Conservation (phyloP, 2,797 vertebrate genomes). For the Esox lucius region DNA sequence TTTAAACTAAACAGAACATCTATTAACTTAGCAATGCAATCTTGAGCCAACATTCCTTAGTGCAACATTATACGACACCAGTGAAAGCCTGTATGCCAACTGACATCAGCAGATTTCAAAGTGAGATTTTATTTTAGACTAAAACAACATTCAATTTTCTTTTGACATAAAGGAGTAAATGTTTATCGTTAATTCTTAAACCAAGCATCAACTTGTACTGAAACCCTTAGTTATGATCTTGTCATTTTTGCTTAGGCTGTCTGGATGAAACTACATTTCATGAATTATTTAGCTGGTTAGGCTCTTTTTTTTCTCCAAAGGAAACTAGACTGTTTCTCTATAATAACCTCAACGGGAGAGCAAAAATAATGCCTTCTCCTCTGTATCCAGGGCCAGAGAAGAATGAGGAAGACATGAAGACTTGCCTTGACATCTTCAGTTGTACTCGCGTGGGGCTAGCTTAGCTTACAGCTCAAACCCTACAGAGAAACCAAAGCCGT, state of each 20-base stretch:
- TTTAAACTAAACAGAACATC: constrained; percentile 48
- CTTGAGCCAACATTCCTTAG: background rate
- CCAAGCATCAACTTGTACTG: constrained; percentile 31
- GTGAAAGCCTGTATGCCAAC: background rate
- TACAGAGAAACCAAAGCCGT: background rate
- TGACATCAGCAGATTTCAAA: background rate
- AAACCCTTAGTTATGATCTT: constrained; percentile 53
- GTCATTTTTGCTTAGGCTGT: constrained; percentile 42
- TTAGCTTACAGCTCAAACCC: constrained; percentile 12
- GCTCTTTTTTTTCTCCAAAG: constrained; percentile 24
- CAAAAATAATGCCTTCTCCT: constrained; percentile 3
- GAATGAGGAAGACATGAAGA: background rate
- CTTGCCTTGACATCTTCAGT: constrained; percentile 19
- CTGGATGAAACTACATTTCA: constrained; percentile 42
- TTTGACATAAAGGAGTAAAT: constrained; percentile 48
- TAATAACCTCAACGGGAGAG: constrained; percentile 15
- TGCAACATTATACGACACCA: background rate
- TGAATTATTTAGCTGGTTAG: constrained; percentile 49
- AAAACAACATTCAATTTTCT: constrained; percentile 52
- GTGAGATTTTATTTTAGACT: constrained; percentile 10
- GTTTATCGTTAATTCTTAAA: constrained; percentile 51
- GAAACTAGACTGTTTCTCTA: constrained; percentile 9
- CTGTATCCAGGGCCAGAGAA: constrained; percentile 13
- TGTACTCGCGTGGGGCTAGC: constrained; percentile 28
- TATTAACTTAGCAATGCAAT: constrained; percentile 45